Base-by-base conservation (phyloP, 2,888 invertebrate species). In the Pardosa pseudoannulata region DNA sequence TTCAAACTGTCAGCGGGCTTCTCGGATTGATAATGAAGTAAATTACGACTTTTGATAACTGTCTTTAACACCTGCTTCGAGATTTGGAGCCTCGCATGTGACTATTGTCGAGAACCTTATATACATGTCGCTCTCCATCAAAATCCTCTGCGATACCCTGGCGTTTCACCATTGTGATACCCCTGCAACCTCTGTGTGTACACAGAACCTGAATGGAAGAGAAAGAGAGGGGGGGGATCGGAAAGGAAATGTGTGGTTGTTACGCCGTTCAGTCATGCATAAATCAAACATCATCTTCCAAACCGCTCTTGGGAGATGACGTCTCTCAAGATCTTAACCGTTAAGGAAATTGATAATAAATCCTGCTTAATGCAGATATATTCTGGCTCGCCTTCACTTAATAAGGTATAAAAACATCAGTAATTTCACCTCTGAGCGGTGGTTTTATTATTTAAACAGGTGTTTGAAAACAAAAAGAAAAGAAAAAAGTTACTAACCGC, bases 381-480 rank as follows among this genome's bases (percentile, higher is more conserved):
- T 46, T 7, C 46, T 16, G 16, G 16, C 11, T 16, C n/a, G 46
- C 9, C n/a, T 16, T 16, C 46, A 16, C n/a, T 46, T 46, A 46
- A 46, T 46, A 16, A 46, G 46, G 46, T 46, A 46, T 46, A 46
- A 46, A 46, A 46, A 46, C 46, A 46, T 46, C 46, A 46, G 46
- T 46, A 46, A 46, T 46, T 16, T 46, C 46, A 16, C 46, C 46
- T 46, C 46, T 6, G 9, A 36, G 36, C 9, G 36, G 36, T 7
- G 36, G 36, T 36, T n/a, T 36, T 36, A 36, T 36, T 36, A 36
- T 36, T 36, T 36, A 36, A 36, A 36, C 36, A 36, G 36, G 36
- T 36, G 36, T 36, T 36, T 9, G 36, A 36, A 36, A 36, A 9
- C 5, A 5, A 36, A 9, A 5, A 36, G n/a, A n/a, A n/a, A n/a